Conservation (phyloP, 2,113 vertebrate species). For the Toxotes chatareus region DNA sequence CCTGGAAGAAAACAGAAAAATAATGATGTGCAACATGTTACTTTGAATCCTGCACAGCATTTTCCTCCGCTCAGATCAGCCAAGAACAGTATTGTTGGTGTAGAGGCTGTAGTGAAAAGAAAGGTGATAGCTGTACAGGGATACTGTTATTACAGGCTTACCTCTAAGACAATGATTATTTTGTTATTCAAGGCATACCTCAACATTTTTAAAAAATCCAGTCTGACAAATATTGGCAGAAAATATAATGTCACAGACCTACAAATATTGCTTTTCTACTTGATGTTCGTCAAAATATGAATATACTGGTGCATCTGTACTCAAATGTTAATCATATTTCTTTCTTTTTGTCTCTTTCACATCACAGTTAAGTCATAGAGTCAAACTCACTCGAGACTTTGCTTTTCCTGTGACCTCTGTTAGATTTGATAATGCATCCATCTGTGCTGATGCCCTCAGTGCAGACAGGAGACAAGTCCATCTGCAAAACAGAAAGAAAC, state of each 20-base stretch:
- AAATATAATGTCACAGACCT: background rate
- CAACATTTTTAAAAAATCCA: background rate
- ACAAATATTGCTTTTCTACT: background rate
- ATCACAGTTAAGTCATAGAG: background rate
- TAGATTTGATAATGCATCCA: slow-evolving; percentile 7
- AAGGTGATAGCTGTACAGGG: no score
- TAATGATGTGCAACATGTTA: background rate
- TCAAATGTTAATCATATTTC: background rate
- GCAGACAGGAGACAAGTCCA: slow-evolving; percentile 61
- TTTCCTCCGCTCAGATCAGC: background rate
- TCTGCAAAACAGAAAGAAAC: slow-evolving; percentile 20
- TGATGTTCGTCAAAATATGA: background rate
- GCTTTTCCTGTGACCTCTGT: slow-evolving; percentile 48
- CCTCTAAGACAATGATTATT: background rate
- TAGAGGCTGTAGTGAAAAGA: background rate
- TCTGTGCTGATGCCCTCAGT: slow-evolving; percentile 45
- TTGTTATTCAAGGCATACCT: background rate
- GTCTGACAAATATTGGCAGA: background rate
- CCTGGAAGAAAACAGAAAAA: slow-evolving; percentile 62
- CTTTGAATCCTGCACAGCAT: background rate
- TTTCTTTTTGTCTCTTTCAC: background rate
- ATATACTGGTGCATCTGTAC: background rate
- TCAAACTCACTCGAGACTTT: slow-evolving; percentile 72
- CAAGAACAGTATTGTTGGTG: background rate
- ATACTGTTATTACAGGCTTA: background rate